Conservation (phyloP, 2,888 invertebrate species). For the Hyppa rectilinea region DNA sequence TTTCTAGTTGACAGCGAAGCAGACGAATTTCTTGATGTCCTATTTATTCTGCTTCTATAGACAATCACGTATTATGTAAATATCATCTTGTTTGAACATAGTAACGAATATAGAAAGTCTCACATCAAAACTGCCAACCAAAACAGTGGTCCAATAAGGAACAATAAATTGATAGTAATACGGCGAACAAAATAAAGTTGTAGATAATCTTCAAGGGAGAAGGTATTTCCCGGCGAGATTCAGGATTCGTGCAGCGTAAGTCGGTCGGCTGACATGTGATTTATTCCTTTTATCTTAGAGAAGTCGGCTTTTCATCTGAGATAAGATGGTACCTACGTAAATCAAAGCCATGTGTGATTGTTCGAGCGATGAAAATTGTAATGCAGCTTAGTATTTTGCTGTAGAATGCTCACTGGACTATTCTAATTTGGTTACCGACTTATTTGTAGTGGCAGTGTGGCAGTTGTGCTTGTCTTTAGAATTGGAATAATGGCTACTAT, state of each 20-base stretch:
- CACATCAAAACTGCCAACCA: conserved; percentile 37
- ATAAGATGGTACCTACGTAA: conserved; percentile 82
- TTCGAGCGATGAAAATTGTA: conserved; percentile 79
- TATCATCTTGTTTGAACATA: no score
- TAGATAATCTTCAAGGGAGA: conserved; percentile 68
- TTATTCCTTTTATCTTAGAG: conserved; percentile 87
- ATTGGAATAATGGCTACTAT: conserved; percentile 26
- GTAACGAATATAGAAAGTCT: conserved; percentile 27
- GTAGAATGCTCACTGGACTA: conserved; percentile 52
- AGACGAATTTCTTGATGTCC: no score
- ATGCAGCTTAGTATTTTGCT: conserved; percentile 69
- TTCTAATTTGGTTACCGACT: conserved; percentile 58
- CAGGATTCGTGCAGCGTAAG: conserved; percentile 79
- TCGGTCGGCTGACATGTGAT: conserved; percentile 85
- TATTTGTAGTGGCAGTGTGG: conserved; percentile 41
- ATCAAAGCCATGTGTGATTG: conserved; percentile 82
- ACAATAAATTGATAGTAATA: conserved; percentile 68
- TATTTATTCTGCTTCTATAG: no score
- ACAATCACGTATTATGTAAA: no score
- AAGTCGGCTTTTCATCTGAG: conserved; percentile 82
- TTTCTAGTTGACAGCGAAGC: no score
- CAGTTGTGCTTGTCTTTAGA: conserved; percentile 30
- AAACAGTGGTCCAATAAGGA: conserved; percentile 54
- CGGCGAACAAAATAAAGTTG: conserved; percentile 64
- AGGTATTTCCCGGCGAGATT: conserved; percentile 67